These are phyloP conservation scores for Miltochrista miniata DNA, from an alignment of 2,888 invertebrate genomes.

Conservation along the genomic window DNA sequence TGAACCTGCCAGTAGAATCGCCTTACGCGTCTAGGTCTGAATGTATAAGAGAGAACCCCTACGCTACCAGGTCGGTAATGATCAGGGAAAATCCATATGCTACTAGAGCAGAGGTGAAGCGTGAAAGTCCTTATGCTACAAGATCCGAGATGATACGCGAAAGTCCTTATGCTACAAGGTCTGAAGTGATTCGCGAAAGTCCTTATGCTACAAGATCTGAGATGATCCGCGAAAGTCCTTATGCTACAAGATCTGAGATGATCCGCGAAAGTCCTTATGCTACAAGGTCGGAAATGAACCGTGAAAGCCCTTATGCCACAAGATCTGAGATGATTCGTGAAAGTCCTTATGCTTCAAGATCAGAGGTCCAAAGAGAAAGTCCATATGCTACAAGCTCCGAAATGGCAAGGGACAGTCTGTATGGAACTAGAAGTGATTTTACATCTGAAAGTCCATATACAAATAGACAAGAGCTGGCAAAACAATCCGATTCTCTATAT, in stretches of 20 bases:
- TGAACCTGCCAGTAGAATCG: conserved; percentile 71
- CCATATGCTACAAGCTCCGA: conserved; percentile 32
- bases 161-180: conserved; percentile 41
- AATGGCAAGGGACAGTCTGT: conserved; percentile 24
- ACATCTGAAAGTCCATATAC: conserved; percentile 37
- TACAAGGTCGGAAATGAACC: conserved; percentile 43
- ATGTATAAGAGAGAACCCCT: conserved; percentile 37
- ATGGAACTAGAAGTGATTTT: conserved; percentile 44
- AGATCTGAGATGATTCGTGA: conserved; percentile 38
- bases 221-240: conserved; percentile 46
- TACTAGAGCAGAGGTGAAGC: conserved; percentile 25
- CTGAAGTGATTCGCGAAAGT: conserved; percentile 49
- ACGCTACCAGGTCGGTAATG: conserved; percentile 27
- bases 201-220: conserved; percentile 44
- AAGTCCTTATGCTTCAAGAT: conserved; percentile 36
- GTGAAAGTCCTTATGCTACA: conserved; percentile 35
- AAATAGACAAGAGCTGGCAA: conserved; percentile 57
- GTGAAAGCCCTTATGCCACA: conserved; percentile 43
- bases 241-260: conserved; percentile 45
- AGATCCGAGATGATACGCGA: conserved; percentile 49
- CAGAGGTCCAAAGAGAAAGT: conserved; percentile 41
- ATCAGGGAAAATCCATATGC: conserved; percentile 39
- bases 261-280: conserved; percentile 46
- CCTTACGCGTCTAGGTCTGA: conserved; percentile 62
- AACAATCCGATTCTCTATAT: conserved; percentile 63